These are phyloP conservation scores for Malurus elegans DNA, from an alignment of 2,113 vertebrate species.

Conservation along the genomic window DNA sequence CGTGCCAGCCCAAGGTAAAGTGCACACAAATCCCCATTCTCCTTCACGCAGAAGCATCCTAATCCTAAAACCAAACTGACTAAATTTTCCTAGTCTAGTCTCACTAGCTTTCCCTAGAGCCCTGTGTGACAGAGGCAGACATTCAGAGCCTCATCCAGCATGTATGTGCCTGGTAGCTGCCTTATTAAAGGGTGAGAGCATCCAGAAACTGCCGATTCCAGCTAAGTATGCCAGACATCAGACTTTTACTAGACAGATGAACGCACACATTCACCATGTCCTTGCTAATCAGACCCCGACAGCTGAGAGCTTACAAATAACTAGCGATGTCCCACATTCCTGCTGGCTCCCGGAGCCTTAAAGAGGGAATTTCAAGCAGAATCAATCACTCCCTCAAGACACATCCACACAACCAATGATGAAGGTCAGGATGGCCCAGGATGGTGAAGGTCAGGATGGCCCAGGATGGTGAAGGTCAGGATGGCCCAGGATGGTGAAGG, in stretches of 20 bases:
- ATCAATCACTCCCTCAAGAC: background rate
- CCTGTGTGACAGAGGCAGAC: background rate
- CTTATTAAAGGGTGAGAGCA: background rate
- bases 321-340: background rate
- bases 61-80: background rate
- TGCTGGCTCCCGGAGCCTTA: background rate
- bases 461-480: rapidly evolving
- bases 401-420: rapidly evolving
- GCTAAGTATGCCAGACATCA: background rate
- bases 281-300: background rate
- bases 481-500: background rate
- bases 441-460: too few relatives aligned
- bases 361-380: background rate
- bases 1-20: background rate
- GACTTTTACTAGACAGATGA: background rate
- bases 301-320: background rate
- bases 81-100: background rate
- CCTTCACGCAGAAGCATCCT: background rate
- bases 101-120: background rate
- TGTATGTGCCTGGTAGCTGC: rapidly evolving
- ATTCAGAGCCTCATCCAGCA: background rate
- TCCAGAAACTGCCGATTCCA: background rate
- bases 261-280: background rate
- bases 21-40: background rate
- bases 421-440: background rate